phyloP scores from a whole-genome alignment of 1,140 invertebrate species.

The Notospermus geniculatus region DNA sequence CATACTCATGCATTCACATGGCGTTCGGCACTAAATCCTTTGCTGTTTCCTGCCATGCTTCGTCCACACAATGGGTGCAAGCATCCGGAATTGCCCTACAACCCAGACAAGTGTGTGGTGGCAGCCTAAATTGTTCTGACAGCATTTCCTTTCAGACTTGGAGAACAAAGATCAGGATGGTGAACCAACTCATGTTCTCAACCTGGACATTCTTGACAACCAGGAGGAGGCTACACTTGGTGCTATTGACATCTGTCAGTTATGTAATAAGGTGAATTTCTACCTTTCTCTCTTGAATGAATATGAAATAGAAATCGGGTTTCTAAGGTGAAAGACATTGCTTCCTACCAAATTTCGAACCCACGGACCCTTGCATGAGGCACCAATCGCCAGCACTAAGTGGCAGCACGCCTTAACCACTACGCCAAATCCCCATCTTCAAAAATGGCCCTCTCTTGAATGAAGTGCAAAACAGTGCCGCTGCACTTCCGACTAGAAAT shows the following conservation, averaged over 20 bases:
- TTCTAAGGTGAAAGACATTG: too few species aligned
- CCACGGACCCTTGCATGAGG: too few species aligned
- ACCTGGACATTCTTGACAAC: slow-evolving; percentile 99
- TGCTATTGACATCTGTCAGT: slow-evolving; percentile 95
- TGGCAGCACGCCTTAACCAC: too few species aligned
- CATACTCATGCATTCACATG: too few species aligned
- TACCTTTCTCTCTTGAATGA: not conserved
- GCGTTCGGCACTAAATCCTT: too few species aligned
- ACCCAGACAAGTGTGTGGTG: not conserved
- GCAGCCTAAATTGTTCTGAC: not conserved
- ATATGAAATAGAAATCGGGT: too few species aligned
- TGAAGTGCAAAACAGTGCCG: not conserved
- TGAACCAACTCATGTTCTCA: slow-evolving; percentile 78
- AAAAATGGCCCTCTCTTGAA: not conserved
- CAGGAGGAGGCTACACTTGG: slow-evolving; percentile 99
- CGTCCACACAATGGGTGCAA: not conserved
- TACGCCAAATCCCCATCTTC: too few species aligned
- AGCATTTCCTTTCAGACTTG: slow-evolving; percentile 40
- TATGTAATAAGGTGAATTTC: slow-evolving; percentile 77
- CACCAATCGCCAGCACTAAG: too few species aligned
- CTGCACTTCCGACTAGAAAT: not conserved
- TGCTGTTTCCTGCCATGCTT: not conserved
- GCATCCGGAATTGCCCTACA: not conserved
- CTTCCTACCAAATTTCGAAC: too few species aligned
- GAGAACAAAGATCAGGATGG: slow-evolving; percentile 47